These are phyloP conservation scores for Vireo altiloquus DNA, from an alignment of 2,113 vertebrate genomes.

Conservation along the genomic window DNA sequence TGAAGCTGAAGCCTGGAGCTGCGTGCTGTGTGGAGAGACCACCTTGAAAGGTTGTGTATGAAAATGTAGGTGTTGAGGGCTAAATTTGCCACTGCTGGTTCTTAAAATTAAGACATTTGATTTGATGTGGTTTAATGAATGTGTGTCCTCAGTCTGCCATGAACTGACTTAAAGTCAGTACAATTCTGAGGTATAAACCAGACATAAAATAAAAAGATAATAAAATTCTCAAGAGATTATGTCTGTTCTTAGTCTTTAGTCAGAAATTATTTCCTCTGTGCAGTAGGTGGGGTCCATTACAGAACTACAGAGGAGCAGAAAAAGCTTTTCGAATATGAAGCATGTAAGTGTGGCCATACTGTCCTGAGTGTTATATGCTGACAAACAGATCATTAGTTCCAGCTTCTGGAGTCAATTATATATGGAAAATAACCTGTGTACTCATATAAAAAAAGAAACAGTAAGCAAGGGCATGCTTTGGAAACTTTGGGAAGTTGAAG, in stretches of 20 bases:
- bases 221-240: not conserved
- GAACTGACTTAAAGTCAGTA: not conserved
- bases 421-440: not conserved
- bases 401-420: constrained; percentile 12
- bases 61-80: not conserved
- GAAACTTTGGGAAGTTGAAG: constrained; percentile 1
- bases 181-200: not conserved
- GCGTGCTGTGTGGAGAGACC: not conserved
- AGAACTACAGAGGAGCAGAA: not conserved
- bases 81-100: not conserved
- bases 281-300: not conserved
- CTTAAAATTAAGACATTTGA: not conserved
- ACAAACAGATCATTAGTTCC: not conserved
- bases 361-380: not conserved
- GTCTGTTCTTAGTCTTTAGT: not conserved
- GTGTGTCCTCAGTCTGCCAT: not conserved
- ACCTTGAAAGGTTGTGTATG: not conserved
- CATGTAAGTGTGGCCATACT: not conserved
- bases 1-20: not conserved
- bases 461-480: not conserved
- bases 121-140: not conserved
- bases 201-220: not conserved
- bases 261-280: not conserved
- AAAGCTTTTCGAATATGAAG: not conserved
- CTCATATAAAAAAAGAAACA: not conserved